phyloP scores from a whole-genome alignment of 2,113 vertebrate species.

The Stigmatopora argus region DNA sequence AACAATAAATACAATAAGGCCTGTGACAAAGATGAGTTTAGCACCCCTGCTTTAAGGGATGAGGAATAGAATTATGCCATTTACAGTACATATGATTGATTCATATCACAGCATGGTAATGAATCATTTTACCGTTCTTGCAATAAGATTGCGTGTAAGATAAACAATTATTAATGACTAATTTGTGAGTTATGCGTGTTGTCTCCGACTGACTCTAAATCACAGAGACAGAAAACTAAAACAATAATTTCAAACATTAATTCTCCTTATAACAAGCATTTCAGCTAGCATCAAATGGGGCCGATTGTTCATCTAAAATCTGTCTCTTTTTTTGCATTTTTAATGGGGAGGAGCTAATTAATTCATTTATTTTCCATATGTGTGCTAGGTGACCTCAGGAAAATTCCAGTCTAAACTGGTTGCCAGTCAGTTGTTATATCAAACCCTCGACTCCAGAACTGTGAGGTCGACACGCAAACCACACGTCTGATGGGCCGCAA shows the following conservation, averaged over 20 bases:
- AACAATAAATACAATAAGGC: too few species aligned
- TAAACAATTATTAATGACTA: conserved; percentile 49
- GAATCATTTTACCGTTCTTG: background rate
- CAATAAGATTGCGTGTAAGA: conserved; percentile 22
- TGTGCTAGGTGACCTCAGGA: too few species aligned
- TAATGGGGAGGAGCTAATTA: conserved; percentile 13
- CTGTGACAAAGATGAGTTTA: too few species aligned
- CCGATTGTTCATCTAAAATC: conserved; percentile 53
- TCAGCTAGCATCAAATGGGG: conserved; percentile 57
- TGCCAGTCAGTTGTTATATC: too few species aligned
- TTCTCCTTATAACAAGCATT: conserved; percentile 52
- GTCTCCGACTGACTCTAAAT: conserved; percentile 41
- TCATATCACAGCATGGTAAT: conserved; percentile 16
- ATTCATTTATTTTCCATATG: too few species aligned
- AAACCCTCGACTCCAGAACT: too few species aligned
- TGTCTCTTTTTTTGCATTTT: conserved; percentile 20
- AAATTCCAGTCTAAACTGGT: too few species aligned
- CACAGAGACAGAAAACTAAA: conserved; percentile 51
- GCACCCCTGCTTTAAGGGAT: background rate
- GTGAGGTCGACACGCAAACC: too few species aligned
- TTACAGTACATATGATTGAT: conserved; percentile 9
- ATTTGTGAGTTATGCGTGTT: conserved; percentile 42
- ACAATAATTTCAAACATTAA: conserved; percentile 60
- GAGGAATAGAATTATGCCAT: conserved; percentile 7
- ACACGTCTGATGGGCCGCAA: too few species aligned